Evolutionary conservation across 1,140 invertebrate species (phyloP), one percentile per base, ranked within the genome.

Genomic region (Bombus sylvicola): DNA sequence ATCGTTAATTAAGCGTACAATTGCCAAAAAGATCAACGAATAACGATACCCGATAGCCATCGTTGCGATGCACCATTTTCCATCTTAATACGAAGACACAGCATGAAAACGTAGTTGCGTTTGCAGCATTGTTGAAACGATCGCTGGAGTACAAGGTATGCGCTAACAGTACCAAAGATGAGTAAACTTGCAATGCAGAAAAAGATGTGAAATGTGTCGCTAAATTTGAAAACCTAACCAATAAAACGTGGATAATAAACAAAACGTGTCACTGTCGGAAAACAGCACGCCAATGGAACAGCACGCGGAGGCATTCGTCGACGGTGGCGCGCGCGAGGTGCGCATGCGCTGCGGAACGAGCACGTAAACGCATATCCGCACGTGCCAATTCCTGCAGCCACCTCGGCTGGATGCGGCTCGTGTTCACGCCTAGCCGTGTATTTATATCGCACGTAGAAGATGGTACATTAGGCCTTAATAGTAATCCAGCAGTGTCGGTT

Each of bases 361-460:
- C 66, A 25, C 34, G 76, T 72, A 79, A 39, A 72, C 62, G 75
- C 57, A 59, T 39, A 34, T 34, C 31, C 25, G 68, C 68, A 80
- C 66, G 83, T 80, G 76, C 76, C 83, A 73, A 80, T 73, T 80
- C 77, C 41, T 25, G 53, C n/a, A 28, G 15, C 2, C 43, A 37
- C 22, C 71, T n/a, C 41, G 76, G 37, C 57, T 62, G 62, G 83
- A 85, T 47, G 83, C 57, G 12, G 31, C 83, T 72, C 39, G 41
- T 62, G 68, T 80, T 68, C 18, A 31, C 41, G n/a, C 10, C 68
- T 64, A 72, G n/a, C 18, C 39, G 34, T 41, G 76, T 80, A 80
- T 80, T 85, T 85, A 85, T 80, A 80, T 80, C 77, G 77, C 57
- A 53, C 41, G 41, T 53, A n/a, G 37, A 85, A 71, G 57, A 85